Evolutionary conservation across 2,797 vertebrate species (phyloP).

Genomic region (Leucoraja ocellata): DNA sequence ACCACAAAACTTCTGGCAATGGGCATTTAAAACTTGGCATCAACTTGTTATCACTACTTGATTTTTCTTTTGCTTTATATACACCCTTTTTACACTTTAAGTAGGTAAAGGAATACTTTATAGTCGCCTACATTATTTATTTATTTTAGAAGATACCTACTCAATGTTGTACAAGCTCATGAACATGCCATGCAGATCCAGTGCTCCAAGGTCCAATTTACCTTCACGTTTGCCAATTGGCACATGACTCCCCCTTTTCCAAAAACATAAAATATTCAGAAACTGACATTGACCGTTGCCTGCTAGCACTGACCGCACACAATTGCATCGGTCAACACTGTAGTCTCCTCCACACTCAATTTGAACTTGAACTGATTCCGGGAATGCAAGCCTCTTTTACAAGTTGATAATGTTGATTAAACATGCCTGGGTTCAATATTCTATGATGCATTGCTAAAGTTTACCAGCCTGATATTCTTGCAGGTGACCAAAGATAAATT

Average conservation of each 20-base stretch:
- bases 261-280: neutral
- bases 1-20: neutral
- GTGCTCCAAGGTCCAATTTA: neutral
- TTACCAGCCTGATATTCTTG: no score
- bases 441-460: no score
- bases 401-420: no score
- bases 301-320: no score
- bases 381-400: no score
- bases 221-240: neutral
- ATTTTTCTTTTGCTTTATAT: neutral
- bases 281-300: neutral
- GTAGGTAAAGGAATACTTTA: neutral
- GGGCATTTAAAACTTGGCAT: neutral
- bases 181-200: neutral
- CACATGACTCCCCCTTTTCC: neutral
- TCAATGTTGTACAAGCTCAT: neutral
- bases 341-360: no score
- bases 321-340: no score
- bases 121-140: neutral
- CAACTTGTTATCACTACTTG: neutral
- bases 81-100: neutral
- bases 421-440: no score
- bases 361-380: no score
- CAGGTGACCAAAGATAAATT: no score
- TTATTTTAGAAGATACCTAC: neutral